Conservation (phyloP, 2,797 vertebrate species). For the Anguilla marmorata region DNA sequence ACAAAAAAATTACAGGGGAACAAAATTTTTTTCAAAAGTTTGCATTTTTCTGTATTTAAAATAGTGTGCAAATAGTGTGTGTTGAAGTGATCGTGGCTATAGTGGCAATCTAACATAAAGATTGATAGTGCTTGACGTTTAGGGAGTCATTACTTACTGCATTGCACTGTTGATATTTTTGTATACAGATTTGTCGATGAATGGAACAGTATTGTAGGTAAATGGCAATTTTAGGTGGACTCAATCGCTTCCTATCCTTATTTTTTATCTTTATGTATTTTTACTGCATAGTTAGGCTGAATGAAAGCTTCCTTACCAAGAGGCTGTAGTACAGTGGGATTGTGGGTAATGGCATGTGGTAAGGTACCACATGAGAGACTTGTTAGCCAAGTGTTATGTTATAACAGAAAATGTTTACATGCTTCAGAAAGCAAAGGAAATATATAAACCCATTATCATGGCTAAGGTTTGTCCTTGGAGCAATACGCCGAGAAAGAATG, state of each 20-base stretch:
- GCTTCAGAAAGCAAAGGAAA: background rate
- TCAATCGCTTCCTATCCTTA: background rate
- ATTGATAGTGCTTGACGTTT: background rate
- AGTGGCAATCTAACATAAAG: no score
- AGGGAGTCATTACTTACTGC: no score
- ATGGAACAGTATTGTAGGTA: background rate
- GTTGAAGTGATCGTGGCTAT: no score
- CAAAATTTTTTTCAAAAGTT: no score
- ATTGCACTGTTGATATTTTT: background rate
- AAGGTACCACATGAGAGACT: no score
- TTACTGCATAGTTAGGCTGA: background rate
- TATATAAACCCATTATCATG: background rate
- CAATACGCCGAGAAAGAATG: background rate
- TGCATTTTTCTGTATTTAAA: no score
- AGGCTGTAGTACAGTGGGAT: background rate
- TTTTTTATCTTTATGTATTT: background rate
- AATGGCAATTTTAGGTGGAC: background rate
- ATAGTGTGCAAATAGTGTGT: no score
- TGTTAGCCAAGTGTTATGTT: no score
- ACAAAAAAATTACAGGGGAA: no score
- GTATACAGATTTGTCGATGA: background rate
- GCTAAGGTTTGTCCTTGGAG: background rate
- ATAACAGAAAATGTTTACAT: background rate
- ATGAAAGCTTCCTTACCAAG: background rate
- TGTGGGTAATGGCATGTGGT: background rate